Conservation (phyloP, 2,113 vertebrate species). For the Nanorana parkeri region DNA sequence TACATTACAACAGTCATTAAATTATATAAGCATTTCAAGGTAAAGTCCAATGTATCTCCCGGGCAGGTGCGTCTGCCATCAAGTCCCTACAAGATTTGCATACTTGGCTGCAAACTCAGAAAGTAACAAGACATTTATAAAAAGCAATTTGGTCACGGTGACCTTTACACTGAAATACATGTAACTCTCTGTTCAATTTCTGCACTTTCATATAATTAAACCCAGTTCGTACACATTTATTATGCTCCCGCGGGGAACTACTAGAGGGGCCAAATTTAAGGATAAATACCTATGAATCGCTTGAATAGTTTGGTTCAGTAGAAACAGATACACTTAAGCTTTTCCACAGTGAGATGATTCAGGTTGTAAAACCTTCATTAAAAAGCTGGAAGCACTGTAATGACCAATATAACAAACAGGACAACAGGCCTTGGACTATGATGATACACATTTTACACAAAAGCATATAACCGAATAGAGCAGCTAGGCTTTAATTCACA, state of each 20-base stretch:
- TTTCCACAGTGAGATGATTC: no score
- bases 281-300: not conserved
- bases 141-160: conserved; percentile 37
- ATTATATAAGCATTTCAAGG: no score
- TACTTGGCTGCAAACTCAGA: conserved; percentile 37
- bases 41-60: no score
- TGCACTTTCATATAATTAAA: conserved; percentile 27
- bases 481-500: no score
- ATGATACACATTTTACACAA: no score
- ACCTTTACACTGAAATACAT: conserved; percentile 34
- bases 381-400: no score
- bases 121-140: conserved; percentile 36
- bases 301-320: not conserved
- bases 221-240: conserved; percentile 18
- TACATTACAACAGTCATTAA: no score
- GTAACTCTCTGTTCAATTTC: conserved; percentile 18
- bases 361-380: no score
- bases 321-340: not conserved
- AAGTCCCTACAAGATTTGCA: conserved; percentile 18
- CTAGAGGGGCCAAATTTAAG: not conserved
- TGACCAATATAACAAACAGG: no score
- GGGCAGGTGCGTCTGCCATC: conserved; percentile 2
- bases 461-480: no score
- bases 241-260: not conserved
- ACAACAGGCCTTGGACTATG: no score